Base-by-base conservation (phyloP, 1,140 invertebrate species). In the Drosophila guanche region DNA sequence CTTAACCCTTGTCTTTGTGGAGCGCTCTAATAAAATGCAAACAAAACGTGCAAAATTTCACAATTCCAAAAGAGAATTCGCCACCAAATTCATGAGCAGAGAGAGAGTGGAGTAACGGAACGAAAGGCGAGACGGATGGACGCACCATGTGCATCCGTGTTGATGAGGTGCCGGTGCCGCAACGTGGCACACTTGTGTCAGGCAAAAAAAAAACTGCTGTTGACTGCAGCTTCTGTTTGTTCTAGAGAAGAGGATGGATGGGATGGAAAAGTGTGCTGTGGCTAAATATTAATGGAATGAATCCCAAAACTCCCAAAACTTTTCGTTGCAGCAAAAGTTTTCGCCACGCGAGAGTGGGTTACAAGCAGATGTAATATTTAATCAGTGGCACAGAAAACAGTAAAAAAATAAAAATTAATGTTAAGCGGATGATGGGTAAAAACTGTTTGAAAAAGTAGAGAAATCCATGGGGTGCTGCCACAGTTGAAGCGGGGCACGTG, bases 41-140 rank as follows among this genome's bases (percentile, higher is more conserved):
- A 83, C 79, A 78, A 51, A 71, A 75, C 50, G 70, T 83, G 76
- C 57, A 48, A 47, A 79, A 66, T 63, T 66, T 47, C n/a, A 10
- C 29, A 57, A 65, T 51, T 43, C 29, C 48, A 67, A 41, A 14
- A 45, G 22, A n/a, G 25, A 37, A 48, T 48, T 51, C 66, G 43
- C 14, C 47, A 65, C 60, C 37, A 52, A 57, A 37, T 41, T 20
- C 42, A 37, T 12, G 40, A 16, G 27, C 27, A 22, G 47, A 4
- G 16, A 20, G 16, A 1, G 16, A 20, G 16, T 20, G 1, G 16
- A 20, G 16, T 20, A 42, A 16, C 12, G n/a, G 40, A 14, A 23
- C 4, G 40, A 14, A 41, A 27, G 25, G 37, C 16, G 16, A 14
- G 10, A 27, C 50, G 50, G 48, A 50, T 60, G 33, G 14, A 62